phyloP scores from a whole-genome alignment of 1,140 invertebrate species.

The Drosophila parvula region DNA sequence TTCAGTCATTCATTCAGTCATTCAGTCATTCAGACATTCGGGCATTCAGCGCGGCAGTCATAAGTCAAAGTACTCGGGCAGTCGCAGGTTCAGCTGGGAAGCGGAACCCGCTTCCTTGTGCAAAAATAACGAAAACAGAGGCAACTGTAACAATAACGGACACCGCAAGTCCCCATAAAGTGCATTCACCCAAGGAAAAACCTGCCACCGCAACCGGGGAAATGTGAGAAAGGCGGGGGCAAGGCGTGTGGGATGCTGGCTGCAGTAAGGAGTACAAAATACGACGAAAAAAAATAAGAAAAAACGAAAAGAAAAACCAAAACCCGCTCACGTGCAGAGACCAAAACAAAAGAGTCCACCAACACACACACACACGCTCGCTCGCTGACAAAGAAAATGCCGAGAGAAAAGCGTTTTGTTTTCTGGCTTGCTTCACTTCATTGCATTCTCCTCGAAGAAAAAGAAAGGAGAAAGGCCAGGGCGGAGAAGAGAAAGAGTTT shows the following conservation, averaged over 20 bases:
- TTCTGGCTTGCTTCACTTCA: conserved; percentile 64
- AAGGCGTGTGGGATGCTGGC: neutral
- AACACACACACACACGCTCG: conserved; percentile 10
- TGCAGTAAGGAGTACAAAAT: conserved; percentile 7
- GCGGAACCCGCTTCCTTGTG: conserved; percentile 16
- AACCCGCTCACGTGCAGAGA: conserved; percentile 64
- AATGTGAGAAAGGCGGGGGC: conserved; percentile 11
- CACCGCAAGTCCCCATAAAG: conserved; percentile 61
- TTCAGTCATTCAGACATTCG: conserved; percentile 9
- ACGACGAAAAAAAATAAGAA: neutral
- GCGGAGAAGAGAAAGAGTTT: conserved; percentile 5
- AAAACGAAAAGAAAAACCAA: neutral
- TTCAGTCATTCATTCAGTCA: conserved; percentile 2
- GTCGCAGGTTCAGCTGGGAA: conserved; percentile 27
- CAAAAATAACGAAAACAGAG: conserved; percentile 35
- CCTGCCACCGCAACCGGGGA: conserved; percentile 34
- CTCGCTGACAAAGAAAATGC: conserved; percentile 9
- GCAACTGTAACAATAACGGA: conserved; percentile 52
- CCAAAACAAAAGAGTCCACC: conserved; percentile 59
- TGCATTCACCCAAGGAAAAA: conserved; percentile 66
- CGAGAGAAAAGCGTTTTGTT: conserved; percentile 64
- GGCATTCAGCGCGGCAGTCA: conserved; percentile 23
- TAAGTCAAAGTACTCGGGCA: conserved; percentile 45
- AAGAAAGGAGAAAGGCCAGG: conserved; percentile 17
- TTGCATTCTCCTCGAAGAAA: conserved; percentile 56